Conservation (phyloP, 2,113 vertebrate species). For the Mohoua ochrocephala region DNA sequence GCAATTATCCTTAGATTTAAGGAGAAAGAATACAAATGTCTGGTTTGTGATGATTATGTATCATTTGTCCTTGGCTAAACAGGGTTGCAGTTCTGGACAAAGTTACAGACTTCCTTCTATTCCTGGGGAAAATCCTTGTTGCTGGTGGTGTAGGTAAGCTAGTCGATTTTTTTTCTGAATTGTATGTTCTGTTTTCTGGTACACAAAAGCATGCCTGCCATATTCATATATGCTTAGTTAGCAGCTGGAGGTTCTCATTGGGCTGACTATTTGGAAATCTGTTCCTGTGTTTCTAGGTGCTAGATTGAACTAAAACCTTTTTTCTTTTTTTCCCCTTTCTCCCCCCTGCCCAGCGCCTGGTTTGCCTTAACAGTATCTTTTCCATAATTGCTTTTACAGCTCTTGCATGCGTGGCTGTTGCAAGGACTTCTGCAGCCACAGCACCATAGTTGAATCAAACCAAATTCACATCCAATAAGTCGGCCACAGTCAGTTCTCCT, state of each 20-base stretch:
- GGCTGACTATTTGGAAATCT: background rate
- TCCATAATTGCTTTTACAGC: background rate
- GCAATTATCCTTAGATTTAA: background rate
- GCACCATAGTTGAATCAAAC: background rate
- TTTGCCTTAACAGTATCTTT: background rate
- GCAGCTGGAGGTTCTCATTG: background rate
- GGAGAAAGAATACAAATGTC: background rate
- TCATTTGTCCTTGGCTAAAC: conserved; percentile 20
- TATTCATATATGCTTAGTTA: background rate
- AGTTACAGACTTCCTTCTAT: conserved; percentile 90
- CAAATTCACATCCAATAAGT: background rate
- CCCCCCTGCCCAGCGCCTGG: fast-evolving
- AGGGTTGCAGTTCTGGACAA: conserved; percentile 94
- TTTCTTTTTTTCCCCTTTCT: background rate
- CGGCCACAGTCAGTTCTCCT: background rate
- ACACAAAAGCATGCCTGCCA: background rate
- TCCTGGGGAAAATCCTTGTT: conserved; percentile 91
- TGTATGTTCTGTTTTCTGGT: background rate
- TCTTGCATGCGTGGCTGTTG: background rate
- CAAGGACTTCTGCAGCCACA: background rate
- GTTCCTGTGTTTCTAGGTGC: background rate
- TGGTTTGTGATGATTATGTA: background rate
- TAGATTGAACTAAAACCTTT: background rate
- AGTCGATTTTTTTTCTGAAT: background rate
- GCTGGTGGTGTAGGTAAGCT: conserved; percentile 89